A percentile compares a stretch with the other conserved stretches of the same genome.
phyloP scores from a whole-genome alignment of 1,140 invertebrate genomes.

The Papilio polyxenes region DNA sequence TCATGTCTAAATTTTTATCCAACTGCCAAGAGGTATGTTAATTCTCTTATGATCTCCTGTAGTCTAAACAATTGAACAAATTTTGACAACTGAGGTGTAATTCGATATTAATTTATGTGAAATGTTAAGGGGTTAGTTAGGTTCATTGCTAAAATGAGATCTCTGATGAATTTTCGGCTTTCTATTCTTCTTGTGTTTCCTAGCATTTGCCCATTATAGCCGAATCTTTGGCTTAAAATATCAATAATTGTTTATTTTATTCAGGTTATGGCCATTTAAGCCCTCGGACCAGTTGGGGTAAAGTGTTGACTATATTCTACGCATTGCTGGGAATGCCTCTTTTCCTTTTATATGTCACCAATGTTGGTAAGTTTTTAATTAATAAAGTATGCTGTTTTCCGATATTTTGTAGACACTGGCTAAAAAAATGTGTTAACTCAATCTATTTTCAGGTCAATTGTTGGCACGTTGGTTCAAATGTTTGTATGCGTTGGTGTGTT shows the following conservation, averaged over 20 bases:
- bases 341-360: slow-evolving; percentile 96
- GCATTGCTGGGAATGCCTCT: slow-evolving; percentile 98
- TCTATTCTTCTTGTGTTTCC: too few species aligned
- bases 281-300: slow-evolving; percentile 94
- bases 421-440: not conserved
- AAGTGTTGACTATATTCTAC: slow-evolving; percentile 96
- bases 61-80: too few species aligned
- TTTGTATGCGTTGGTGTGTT: slow-evolving; percentile 93
- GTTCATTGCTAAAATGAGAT: too few species aligned
- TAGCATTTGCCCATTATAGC: too few species aligned
- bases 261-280: slow-evolving; percentile 97
- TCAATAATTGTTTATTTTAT: not conserved
- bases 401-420: not conserved
- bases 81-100: too few species aligned
- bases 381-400: not conserved
- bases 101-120: too few species aligned
- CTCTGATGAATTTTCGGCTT: too few species aligned
- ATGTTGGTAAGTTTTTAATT: slow-evolving; percentile 85
- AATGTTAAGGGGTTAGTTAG: too few species aligned
- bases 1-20: too few species aligned
- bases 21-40: too few species aligned
- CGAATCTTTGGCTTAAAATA: too few species aligned
- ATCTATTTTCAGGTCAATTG: slow-evolving; percentile 85
- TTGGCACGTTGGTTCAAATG: slow-evolving; percentile 98
- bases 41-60: too few species aligned